Evolutionary conservation across 2,888 invertebrate genomes (phyloP).

Genomic region (Rhagium mordax): DNA sequence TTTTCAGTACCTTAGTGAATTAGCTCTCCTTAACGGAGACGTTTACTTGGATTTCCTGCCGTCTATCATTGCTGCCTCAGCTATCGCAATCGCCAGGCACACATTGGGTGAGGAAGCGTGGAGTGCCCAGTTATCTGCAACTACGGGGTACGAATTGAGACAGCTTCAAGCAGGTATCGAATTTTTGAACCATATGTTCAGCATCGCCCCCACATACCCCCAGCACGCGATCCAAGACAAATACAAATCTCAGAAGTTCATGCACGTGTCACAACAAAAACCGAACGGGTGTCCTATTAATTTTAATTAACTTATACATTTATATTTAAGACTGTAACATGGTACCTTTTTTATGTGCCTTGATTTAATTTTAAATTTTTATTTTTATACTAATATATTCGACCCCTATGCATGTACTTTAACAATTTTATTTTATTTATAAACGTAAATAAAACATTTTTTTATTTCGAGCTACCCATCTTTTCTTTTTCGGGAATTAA

Average conservation of each 20-base stretch:
- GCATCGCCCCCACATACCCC: constrained; percentile 61
- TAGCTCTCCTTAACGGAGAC: constrained; percentile 90
- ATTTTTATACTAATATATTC: constrained; percentile 23
- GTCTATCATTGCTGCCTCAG: constrained; percentile 85
- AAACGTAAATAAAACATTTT: constrained; percentile 13
- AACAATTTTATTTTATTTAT: constrained; percentile 27
- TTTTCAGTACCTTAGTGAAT: constrained; percentile 85
- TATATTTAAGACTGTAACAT: constrained; percentile 41
- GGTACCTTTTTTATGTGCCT: constrained; percentile 41
- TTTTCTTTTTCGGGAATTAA: constrained; percentile 9
- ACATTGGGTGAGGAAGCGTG: constrained; percentile 77
- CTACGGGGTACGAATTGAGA: constrained; percentile 79
- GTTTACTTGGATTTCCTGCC: constrained; percentile 87
- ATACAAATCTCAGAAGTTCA: constrained; percentile 83
- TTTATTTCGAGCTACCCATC: constrained; percentile 15
- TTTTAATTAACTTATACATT: constrained; percentile 43
- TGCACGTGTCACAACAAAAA: constrained; percentile 61
- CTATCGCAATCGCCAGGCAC: constrained; percentile 86
- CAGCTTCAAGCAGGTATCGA: constrained; percentile 80
- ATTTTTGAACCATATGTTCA: constrained; percentile 80
- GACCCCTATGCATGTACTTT: constrained; percentile 14
- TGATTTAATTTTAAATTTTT: constrained; percentile 32
- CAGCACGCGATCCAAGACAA: constrained; percentile 93
- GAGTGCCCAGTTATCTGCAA: constrained; percentile 77
- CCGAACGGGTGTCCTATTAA: constrained; percentile 49